A percentile compares a stretch with the other conserved stretches of the same genome.
Conservation (phyloP, 2,888 invertebrate genomes). For the Drosophila buzzatii region DNA sequence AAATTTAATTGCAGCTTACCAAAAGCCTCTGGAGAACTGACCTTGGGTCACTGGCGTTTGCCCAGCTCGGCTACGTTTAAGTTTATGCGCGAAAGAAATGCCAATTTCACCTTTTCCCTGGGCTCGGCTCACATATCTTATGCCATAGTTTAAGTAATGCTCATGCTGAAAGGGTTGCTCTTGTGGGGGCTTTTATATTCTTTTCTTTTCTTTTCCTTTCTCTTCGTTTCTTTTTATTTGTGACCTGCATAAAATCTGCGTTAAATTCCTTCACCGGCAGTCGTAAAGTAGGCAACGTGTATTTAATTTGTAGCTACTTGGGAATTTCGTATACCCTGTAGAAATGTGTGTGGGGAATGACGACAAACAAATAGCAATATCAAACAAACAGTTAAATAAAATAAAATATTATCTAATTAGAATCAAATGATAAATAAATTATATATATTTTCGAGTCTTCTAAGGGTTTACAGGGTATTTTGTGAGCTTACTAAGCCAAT, state of each 20-base stretch:
- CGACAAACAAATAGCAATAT: background rate
- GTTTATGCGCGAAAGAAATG: conserved; percentile 23
- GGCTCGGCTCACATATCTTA: conserved; percentile 30
- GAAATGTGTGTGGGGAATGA: background rate
- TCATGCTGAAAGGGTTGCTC: conserved; percentile 34
- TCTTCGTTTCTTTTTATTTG: conserved; percentile 7
- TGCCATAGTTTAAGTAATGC: conserved; percentile 51
- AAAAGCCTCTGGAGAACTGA: conserved; percentile 28
- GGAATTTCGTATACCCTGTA: conserved; percentile 19
- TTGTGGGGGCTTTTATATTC: conserved; percentile 14
- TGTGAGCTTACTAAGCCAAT: background rate
- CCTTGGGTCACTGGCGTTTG: conserved; percentile 27
- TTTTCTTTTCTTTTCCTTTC: conserved; percentile 3
- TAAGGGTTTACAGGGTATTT: conserved; percentile 15
- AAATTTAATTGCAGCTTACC: conserved; percentile 50
- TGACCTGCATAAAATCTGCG: conserved; percentile 57
- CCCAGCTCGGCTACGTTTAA: conserved; percentile 26
- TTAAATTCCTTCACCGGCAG: conserved; percentile 51
- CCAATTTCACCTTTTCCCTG: conserved; percentile 36
- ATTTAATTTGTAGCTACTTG: conserved; percentile 55
- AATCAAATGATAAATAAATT: background rate
- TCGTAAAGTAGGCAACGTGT: conserved; percentile 60
- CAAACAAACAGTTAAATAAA: background rate
- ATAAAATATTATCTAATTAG: background rate
- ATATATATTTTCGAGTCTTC: background rate